Base-by-base conservation (phyloP, 2,113 vertebrate species). In the Epinephelus moara region DNA sequence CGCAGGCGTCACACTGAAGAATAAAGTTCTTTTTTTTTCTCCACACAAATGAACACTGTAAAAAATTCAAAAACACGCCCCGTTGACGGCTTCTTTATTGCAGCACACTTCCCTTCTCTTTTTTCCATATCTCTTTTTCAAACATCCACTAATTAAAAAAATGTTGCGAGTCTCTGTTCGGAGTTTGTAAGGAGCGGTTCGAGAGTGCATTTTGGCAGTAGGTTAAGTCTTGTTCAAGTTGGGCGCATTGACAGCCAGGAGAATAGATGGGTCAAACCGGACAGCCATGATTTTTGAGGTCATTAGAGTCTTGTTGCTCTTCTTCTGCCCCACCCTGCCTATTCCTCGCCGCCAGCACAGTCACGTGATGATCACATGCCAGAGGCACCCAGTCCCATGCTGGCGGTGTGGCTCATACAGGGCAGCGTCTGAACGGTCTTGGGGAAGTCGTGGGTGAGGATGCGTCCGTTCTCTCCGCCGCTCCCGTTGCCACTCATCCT, bases 351-450 rank as follows among this genome's bases (percentile, higher is more conserved):
- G 45, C 87, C 86, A 86, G 87, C 86, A 81, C 87, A 94, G 94
- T 92, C 89, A 94, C 91, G 75, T 94, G 90, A 91, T 62, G 82
- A 67, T 97, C 98, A 99, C 95, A 99, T 97, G 95, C 98, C 98
- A 0, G 98, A 99, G 84, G 98, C 97, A 88, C 98, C 97, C 94
- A 99, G 96, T 94, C 98, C 97, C 96, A 99, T 97, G 94, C 97
- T 97, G 74, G 98, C 97, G 88, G 97, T 96, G 96, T 99, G 98
- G 94, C 98, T 98, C 98, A 99, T 98, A 94, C 98, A 99, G 77
- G 98, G 98, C 91, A 99, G 96, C 0, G 98, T 97, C 94, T 99
- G 98, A 95, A 99, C 97, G 89, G 98, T 96, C 95, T 99, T 98
- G 91, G 97, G 96, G 93, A 98, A 99, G 95, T 99, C 98, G n/a